Evolutionary conservation across 2,888 invertebrate genomes (phyloP).

Genomic region (Shargacucullia verbasci): DNA sequence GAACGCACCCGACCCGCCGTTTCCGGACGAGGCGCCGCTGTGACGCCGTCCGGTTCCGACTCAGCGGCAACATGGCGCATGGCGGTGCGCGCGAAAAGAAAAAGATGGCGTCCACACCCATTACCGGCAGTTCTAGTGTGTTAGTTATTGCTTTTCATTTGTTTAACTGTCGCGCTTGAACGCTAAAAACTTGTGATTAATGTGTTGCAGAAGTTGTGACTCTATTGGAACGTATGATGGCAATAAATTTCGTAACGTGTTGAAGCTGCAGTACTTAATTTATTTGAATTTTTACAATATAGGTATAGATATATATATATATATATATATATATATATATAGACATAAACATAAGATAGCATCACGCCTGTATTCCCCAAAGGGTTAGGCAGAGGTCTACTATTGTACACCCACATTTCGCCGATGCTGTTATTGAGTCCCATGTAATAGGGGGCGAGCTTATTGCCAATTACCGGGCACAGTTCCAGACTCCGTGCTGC

Average conservation of each 20-base stretch:
- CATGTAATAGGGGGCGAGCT: too few relatives aligned
- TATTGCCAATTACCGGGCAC: too few relatives aligned
- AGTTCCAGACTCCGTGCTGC: too few relatives aligned
- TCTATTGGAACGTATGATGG: slow-evolving; percentile 18
- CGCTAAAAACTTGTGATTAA: slow-evolving; percentile 57
- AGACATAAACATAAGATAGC: too few relatives aligned
- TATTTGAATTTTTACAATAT: slow-evolving; percentile 15
- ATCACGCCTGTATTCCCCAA: too few relatives aligned
- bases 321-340: too few relatives aligned
- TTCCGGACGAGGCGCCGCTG: slow-evolving; percentile 78
- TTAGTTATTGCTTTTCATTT: slow-evolving; percentile 71
- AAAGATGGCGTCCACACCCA: slow-evolving; percentile 71
- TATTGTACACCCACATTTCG: too few relatives aligned
- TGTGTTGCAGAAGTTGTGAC: slow-evolving; percentile 33
- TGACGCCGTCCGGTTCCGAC: slow-evolving; percentile 81
- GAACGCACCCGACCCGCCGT: slow-evolving; percentile 75
- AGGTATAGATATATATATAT: too few relatives aligned
- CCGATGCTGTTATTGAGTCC: too few relatives aligned
- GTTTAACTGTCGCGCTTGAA: slow-evolving; percentile 58
- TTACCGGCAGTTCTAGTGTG: slow-evolving; percentile 69
- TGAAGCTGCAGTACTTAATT: slow-evolving; percentile 4
- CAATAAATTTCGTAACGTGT: slow-evolving; percentile 9
- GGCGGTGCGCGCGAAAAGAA: slow-evolving; percentile 67
- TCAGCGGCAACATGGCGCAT: slow-evolving; percentile 61
- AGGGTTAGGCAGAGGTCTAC: too few relatives aligned